Evolutionary conservation across 2,888 invertebrate genomes (phyloP), one percentile per base, ranked within the genome.

Genomic region (Aspidiotus destructor): DNA sequence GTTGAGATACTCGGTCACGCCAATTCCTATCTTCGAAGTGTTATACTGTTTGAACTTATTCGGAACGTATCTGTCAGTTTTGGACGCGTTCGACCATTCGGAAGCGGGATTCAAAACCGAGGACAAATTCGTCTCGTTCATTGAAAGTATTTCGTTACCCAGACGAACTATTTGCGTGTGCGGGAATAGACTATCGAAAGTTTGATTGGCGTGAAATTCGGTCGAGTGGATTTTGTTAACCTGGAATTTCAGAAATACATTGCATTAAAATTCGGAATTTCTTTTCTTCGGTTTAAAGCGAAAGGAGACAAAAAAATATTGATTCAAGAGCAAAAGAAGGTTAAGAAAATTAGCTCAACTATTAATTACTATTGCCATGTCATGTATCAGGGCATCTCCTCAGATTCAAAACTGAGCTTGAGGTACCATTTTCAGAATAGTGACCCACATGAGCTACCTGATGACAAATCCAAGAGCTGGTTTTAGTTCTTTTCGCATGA

Each of bases 131-230:
- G 8, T 16, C 13, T 55, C 17, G n/a, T 55, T 55, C 55, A 55
- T 74, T 15, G 73, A 72, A 28, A 75, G 72, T 8, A 76, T 75
- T 72, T 79, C 77, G 68, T 76, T 76, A 15, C 79, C 79, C 16
- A 78, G 75, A 71, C 74, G 76, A 0, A 79, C 76, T 1, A 79
- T 78, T 70, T 78, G 77, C 0, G 79, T 79, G 41, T 77, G 17
- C 1, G 42, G 68, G 60, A 52, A 68, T 17, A 44, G 7, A 40
- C 52, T 53, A n/a, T 44, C 58, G 65, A 44, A 28, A 28, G 58
- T 48, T 48, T 48, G 11, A 48, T 48, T 48, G 10, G 48, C 11
- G n/a, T 48, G 48, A n/a, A 11, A 62, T 13, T 65, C 65, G 13
- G 41, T 44, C 42, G 55, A 65, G 10, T 16, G 16, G 11, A 42